Evolutionary conservation across 2,797 vertebrate species (phyloP), one percentile per base, ranked within the genome.

Genomic region (Synanceia verrucosa): DNA sequence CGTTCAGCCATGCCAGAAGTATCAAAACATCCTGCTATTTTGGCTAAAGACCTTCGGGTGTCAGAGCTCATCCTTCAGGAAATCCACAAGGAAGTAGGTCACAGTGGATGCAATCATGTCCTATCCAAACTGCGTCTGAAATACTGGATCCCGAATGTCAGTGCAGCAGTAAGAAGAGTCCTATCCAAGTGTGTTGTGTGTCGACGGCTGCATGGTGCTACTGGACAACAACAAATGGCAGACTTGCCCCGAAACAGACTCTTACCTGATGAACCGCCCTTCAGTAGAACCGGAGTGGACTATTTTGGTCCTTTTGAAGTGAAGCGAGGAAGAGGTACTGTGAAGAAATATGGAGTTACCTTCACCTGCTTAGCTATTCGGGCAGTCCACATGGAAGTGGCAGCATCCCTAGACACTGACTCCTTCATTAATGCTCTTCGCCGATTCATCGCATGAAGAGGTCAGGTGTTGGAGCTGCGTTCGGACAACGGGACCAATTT

Each of bases 331-430:
- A 59, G 66, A 3, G 14, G 8, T 23, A 14, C n/a, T 10, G 31
- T 60, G 4, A 73, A 61, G 14, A 24, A 5, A 1, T 74, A 66
- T 34, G 61, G 61, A 0, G 41, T 67, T 0, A 50, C 72, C 1
- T 77, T 66, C 26, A 71, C 74, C 3, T 77, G 62, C 6, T 2
- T 77, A 3, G 56, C 39, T 5, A 55, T 47, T 11, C 1, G 18
- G 2, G 39, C 55, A 0, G 3, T 77, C 1, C 52, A 60, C 24
- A 18, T 70, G 1, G 44, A 76, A 5, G 53, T 55, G 0, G 34
- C 26, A 29, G 12, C 47, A 10, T 57, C 28, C 0, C 3, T 69
- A 2, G 65, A 69, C 11, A 64, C 28, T 0, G 52, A 76, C 1
- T 61, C 39, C 9, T 73, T 55, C 5, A 41, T 74, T 7, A 59